Base-by-base conservation (phyloP, 1,140 invertebrate genomes). In the Hyphantria cunea region DNA sequence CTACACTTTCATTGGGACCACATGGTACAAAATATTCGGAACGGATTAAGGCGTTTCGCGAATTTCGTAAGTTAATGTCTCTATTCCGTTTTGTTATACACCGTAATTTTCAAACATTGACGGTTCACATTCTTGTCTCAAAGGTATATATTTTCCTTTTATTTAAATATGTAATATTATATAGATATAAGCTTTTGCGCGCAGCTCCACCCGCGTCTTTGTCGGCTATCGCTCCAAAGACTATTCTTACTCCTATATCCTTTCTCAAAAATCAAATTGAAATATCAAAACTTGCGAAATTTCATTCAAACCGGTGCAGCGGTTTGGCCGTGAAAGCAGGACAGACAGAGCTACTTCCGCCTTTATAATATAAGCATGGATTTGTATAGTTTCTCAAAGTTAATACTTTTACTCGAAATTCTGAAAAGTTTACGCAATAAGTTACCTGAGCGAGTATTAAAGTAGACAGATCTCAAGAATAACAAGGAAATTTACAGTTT, bases 1-100 rank as follows among this genome's bases (percentile, higher is more conserved):
- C 71, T 72, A 33, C 67, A 51, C 33, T 53, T 72, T 66, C 78
- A 76, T 63, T 81, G 78, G 76, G 66, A 67, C 63, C 68, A 70
- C 54, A 68, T 80, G 54, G 68, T 80, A 54, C 72, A 59, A 58
- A 74, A 54, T 31, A 71, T 75, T 42, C 76, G 69, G n/a, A 44
- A 64, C 45, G 65, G 72, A 10, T 70, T 80, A 60, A 70, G 74
- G 47, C 55, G 71, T 33, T 67, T 78, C 55, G 67, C 59, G 41
- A 66, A 66, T 64, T 65, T 62, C 70, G 80, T 82, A 78, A 80
- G 77, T 82, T 33, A 13, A 34, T 13, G 6, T 8, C 9, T 33
- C 17, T 7, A 2, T 56, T 14, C 33, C 41, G 32, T 47, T 47
- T 47, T 47, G 34, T 4, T 37, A 10, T 37, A n/a, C n/a, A n/a